phyloP scores from a whole-genome alignment of 2,113 vertebrate genomes.

The Tragulus kanchil region DNA sequence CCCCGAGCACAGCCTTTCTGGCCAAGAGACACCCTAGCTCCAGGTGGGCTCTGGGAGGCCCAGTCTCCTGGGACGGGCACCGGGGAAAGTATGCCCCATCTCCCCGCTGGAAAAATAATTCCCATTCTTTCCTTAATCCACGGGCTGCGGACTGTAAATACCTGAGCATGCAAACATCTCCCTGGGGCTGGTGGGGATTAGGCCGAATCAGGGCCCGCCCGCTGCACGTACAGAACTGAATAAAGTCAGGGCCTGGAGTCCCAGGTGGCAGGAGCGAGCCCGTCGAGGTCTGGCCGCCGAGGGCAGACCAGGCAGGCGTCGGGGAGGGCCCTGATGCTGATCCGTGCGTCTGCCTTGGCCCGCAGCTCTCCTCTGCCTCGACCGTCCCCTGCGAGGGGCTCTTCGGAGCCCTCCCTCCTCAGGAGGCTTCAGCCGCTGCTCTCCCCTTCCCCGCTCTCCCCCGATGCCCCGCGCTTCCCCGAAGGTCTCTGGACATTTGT shows the following conservation, averaged over 20 bases:
- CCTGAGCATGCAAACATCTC: conserved; percentile 73
- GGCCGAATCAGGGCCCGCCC: not conserved
- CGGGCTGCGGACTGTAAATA: conserved; percentile 67
- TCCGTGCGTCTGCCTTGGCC: not conserved
- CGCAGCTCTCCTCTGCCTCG: not conserved
- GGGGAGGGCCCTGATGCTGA: too few relatives aligned
- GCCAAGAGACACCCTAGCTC: not conserved
- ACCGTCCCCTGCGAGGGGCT: not conserved
- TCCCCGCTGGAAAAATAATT: conserved; percentile 78
- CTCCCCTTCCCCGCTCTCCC: not conserved
- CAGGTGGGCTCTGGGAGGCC: not conserved
- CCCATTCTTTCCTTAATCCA: conserved; percentile 83
- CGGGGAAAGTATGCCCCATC: conserved; percentile 62
- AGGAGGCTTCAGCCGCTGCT: too few relatives aligned
- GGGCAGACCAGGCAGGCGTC: not conserved
- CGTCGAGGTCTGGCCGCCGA: accelerated
- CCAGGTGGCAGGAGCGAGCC: not conserved
- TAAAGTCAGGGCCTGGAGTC: not conserved
- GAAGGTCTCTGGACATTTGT: not conserved
- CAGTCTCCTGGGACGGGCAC: not conserved
- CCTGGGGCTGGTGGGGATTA: conserved; percentile 70
- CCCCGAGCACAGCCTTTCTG: not conserved
- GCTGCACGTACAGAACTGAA: not conserved
- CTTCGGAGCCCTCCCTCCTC: not conserved
- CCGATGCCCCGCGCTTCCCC: not conserved